Evolutionary conservation across 1,140 invertebrate genomes (phyloP), one percentile per base, ranked within the genome.

Genomic region (Ceratina calcarata): DNA sequence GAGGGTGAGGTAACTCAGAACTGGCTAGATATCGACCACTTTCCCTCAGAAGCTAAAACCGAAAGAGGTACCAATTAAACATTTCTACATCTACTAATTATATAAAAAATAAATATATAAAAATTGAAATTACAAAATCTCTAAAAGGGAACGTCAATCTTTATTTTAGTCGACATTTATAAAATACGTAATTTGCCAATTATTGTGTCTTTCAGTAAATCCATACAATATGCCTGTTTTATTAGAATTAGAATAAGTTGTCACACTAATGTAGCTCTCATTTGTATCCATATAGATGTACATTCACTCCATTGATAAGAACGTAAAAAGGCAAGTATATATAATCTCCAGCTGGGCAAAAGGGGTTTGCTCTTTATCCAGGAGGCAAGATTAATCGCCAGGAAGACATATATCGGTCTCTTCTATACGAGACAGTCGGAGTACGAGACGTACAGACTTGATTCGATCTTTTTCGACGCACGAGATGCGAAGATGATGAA

Each of bases 1-100:
- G 82, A 88, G 87, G 88, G 86, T 87, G 86, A 88, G 83, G 82
- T 78, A 83, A 86, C 82, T 85, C 81, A 75, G 66, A 81, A 81
- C 80, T 79, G 84, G 67, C 76, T 67, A 74, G 84, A 81, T 89
- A 85, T 86, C 88, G 86, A 88, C 79, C 81, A 87, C 81, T 87
- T 85, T 86, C 79, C 65, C 78, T 70, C 71, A 82, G 85, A 86
- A 81, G 69, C 68, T 78, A 58, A 71, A 85, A 85, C 27, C 45
- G 64, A 71, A 64, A 27, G 60, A 16, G 22, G 20, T 6, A 45
- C 37, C 49, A 81, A 84, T 81, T 75, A 73, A 79, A 65, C 64
- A 51, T 32, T 22, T 61, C 37, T 24, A 20, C 37, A 49, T 10
- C 49, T 70, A 22, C 24, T 27, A 37, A 65, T 64, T 32, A 12